Evolutionary conservation across 2,888 invertebrate species (phyloP), one percentile per base, ranked within the genome.

Genomic region (Holacanthella duospinosa): DNA sequence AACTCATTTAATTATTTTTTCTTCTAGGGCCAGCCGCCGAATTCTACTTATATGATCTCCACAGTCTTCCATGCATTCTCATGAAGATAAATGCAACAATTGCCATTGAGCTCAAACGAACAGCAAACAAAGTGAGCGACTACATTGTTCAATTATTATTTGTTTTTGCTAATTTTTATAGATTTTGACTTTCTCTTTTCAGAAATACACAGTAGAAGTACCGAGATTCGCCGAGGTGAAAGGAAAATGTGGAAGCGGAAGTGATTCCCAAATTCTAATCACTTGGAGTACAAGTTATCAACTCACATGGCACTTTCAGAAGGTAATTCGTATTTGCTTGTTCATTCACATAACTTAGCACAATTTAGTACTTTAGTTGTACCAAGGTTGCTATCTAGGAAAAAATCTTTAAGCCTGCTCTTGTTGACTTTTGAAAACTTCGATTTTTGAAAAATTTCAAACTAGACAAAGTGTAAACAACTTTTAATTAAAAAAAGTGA

Each of bases 191-290:
- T 60, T 26, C 24, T 55, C 29, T 43, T 77, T 78, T 2, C 77
- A 85, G 85, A 85, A 86, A 74, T 87, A 85, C 0, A 86, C 86
- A 75, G 82, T 86, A 1, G 89, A 86, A 73, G 82, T 91, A 54
- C 89, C 90, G 0, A 84, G 85, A 71, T 82, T 84, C 70, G 86
- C 87, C 0, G 81, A 81, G 58, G 83, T 89, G 0, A 83, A 82
- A 1, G 90, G 90, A 0, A 83, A 84, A 68, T 90, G 90, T 75
- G 85, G 84, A 64, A 83, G 85, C 67, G 86, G 87, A 43, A 89
- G 89, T 71, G 79, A 82, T 26, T 87, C 87, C 44, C 82, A 83
- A 2, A 81, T 91, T 75, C 82, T 83, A 57, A 79, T 91, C 60
- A 83, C 84, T 6, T 91, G 90, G 82, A 84, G 48, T 21, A 48